Percentiles rank a stretch among this genome's conserved stretches.
Conservation (phyloP, 2,888 invertebrate species). For the Scrobipalpa costella region DNA sequence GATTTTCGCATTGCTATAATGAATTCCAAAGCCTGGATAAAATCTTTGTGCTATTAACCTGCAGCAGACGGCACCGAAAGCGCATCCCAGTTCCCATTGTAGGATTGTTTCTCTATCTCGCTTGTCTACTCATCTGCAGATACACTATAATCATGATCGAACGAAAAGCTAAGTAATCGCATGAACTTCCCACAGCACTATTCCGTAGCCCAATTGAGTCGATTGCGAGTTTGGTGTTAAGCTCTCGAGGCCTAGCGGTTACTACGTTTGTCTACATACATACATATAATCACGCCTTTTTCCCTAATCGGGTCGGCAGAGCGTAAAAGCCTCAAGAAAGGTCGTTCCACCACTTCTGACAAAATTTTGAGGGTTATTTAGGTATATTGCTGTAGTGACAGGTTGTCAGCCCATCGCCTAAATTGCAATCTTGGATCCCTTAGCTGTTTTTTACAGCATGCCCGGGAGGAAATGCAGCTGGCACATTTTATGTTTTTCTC, state of each 20-base stretch:
- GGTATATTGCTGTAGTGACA: too few species aligned
- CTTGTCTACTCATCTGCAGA: conserved; percentile 17
- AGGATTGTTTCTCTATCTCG: conserved; percentile 17
- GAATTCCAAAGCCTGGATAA: not conserved
- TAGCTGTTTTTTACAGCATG: too few species aligned
- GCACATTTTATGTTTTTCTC: too few species aligned
- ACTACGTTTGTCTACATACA: not conserved
- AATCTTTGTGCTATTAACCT: not conserved
- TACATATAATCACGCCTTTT: too few species aligned
- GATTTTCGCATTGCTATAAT: not conserved
- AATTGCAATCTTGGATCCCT: too few species aligned
- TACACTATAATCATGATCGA: conserved; percentile 23
- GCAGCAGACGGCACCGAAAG: not conserved
- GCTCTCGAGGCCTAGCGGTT: not conserved
- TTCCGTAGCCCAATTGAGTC: not conserved
- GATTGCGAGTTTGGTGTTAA: conserved; percentile 3
- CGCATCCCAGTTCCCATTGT: conserved; percentile 5
- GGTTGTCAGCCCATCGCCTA: too few species aligned
- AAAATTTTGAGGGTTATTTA: too few species aligned
- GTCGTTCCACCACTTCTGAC: too few species aligned
- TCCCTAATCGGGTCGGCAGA: too few species aligned
- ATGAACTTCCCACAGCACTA: conserved; percentile 27
- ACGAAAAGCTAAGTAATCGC: conserved; percentile 22
- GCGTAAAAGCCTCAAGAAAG: too few species aligned
- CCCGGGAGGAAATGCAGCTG: too few species aligned